These are phyloP conservation scores for Entomobrya proxima DNA, from an alignment of 2,888 invertebrate species.

Conservation along the genomic window DNA sequence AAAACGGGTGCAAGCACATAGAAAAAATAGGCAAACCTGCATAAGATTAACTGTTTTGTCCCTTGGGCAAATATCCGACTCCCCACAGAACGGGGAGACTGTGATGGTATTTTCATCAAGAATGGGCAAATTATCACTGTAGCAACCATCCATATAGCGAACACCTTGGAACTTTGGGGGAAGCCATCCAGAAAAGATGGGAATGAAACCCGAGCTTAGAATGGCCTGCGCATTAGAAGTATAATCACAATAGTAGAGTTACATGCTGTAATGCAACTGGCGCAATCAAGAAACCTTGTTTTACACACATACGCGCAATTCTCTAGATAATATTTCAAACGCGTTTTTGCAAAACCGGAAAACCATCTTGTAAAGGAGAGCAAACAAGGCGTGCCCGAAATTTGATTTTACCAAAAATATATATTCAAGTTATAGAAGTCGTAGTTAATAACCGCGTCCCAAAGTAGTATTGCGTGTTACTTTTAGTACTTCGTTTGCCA, in stretches of 20 bases:
- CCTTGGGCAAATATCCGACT: conserved; percentile 80
- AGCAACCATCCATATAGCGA: conserved; percentile 80
- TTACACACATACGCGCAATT: not conserved
- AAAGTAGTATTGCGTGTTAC: no score
- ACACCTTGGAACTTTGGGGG: conserved; percentile 78
- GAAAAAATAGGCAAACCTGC: conserved; percentile 75
- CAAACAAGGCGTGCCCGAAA: no score
- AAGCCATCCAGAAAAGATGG: conserved; percentile 80
- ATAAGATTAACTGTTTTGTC: conserved; percentile 76
- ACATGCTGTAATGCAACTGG: conserved; percentile 25
- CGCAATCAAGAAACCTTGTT: not conserved
- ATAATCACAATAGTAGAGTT: not conserved
- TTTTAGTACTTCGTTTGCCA: no score
- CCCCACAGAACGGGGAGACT: conserved; percentile 81
- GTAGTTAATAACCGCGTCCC: no score
- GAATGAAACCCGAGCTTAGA: conserved; percentile 81
- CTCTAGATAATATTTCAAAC: no score
- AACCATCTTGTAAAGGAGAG: no score
- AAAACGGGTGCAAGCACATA: conserved; percentile 28
- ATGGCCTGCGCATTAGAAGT: conserved; percentile 78
- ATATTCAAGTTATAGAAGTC: no score
- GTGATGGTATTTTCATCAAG: conserved; percentile 80
- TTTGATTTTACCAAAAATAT: no score
- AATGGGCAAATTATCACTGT: conserved; percentile 80
- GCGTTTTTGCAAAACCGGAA: no score